Evolutionary conservation across 2,888 invertebrate species (phyloP).

Genomic region (Lacanobia oleracea): DNA sequence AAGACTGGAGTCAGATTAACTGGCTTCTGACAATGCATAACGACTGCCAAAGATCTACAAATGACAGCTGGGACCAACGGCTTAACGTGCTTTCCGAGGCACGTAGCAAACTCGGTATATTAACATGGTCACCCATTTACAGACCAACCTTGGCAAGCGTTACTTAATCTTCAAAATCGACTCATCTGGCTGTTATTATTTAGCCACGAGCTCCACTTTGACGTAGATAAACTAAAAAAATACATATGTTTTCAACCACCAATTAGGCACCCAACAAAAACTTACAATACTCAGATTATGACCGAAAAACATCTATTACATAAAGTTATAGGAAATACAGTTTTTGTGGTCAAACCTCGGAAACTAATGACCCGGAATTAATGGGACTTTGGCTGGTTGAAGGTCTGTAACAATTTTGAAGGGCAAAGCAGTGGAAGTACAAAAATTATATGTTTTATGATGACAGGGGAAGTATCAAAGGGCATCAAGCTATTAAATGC

Average conservation of each 20-base stretch:
- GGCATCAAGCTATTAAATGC: not conserved
- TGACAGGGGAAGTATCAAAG: conserved; percentile 1
- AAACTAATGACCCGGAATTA: conserved; percentile 23
- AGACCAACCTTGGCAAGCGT: too few species aligned
- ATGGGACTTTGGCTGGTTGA: conserved; percentile 5
- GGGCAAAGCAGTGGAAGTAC: conserved; percentile 2
- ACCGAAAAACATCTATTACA: not conserved
- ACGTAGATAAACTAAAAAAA: conserved; percentile 13
- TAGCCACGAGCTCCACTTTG: not conserved
- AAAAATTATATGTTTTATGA: not conserved
- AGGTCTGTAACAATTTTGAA: not conserved
- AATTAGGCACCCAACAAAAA: conserved; percentile 2
- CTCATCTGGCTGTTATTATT: too few species aligned
- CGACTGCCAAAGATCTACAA: too few species aligned
- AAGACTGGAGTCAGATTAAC: too few species aligned
- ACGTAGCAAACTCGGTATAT: too few species aligned
- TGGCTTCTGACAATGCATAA: too few species aligned
- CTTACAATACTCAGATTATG: not conserved
- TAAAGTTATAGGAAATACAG: not conserved
- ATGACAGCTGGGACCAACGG: too few species aligned
- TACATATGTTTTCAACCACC: not conserved
- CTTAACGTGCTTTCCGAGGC: too few species aligned
- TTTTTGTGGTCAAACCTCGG: conserved; percentile 6
- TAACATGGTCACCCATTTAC: too few species aligned
- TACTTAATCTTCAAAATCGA: too few species aligned